phyloP scores from a whole-genome alignment of 1,140 invertebrate genomes.

The Ephestia elutella region DNA sequence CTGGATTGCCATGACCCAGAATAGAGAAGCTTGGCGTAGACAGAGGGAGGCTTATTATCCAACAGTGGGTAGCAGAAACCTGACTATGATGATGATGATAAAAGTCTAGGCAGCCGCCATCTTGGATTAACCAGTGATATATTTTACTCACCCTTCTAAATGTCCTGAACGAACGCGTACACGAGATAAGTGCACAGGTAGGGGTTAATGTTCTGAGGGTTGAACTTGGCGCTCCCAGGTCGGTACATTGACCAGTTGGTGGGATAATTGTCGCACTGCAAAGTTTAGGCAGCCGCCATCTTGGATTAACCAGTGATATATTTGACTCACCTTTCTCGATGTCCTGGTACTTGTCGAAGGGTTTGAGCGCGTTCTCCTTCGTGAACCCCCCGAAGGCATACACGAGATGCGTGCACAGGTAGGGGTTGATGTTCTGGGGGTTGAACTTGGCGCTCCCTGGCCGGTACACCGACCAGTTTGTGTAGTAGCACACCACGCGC shows the following conservation, averaged over 20 bases:
- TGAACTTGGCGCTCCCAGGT: slow-evolving; percentile 91
- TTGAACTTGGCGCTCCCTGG: slow-evolving; percentile 92
- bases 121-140: too few relatives aligned
- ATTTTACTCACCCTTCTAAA: too few relatives aligned
- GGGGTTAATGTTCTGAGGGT: slow-evolving; percentile 95
- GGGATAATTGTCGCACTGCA: too few relatives aligned
- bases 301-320: too few relatives aligned
- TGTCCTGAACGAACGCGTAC: slow-evolving; percentile 96
- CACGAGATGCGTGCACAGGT: slow-evolving; percentile 95
- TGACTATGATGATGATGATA: too few relatives aligned
- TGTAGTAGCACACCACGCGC: slow-evolving; percentile 92
- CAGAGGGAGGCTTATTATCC: too few relatives aligned
- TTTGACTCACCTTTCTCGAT: slow-evolving; percentile 92
- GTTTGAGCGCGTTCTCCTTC: slow-evolving; percentile 91
- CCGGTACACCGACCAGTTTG: slow-evolving; percentile 95
- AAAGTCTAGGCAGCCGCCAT: too few relatives aligned
- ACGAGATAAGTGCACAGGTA: slow-evolving; percentile 96
- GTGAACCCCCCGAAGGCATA: slow-evolving; percentile 96
- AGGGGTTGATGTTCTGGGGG: slow-evolving; percentile 96
- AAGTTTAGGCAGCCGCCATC: too few relatives aligned
- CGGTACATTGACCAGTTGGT: slow-evolving; percentile 96
- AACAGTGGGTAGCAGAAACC: too few relatives aligned
- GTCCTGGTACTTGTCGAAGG: slow-evolving; percentile 96
- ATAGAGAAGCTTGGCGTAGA: too few relatives aligned
- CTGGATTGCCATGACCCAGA: too few relatives aligned